These are phyloP conservation scores for Anguilla megastoma DNA, from an alignment of 2,797 vertebrate species.

Conservation along the genomic window DNA sequence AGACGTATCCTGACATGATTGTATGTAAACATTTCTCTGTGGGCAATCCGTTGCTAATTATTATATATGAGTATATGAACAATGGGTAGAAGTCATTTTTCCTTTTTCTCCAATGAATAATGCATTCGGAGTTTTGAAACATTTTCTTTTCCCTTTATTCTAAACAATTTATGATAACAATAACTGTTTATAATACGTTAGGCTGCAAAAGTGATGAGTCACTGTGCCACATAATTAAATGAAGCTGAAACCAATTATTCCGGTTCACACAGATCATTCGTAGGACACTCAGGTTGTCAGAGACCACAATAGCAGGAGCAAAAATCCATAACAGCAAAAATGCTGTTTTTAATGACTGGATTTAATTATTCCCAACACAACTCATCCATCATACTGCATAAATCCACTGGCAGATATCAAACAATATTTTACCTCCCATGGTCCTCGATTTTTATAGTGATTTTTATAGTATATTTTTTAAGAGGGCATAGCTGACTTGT, in stretches of 20 bases:
- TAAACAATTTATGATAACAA: constrained; percentile 2
- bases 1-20: not conserved
- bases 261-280: not conserved
- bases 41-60: constrained; percentile 11
- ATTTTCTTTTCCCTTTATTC: not conserved
- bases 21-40: constrained; percentile 2
- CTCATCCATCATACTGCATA: constrained; percentile 13
- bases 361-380: not conserved
- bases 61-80: constrained; percentile 22
- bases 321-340: constrained; percentile 13
- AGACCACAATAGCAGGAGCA: not conserved
- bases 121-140: not conserved
- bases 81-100: constrained; percentile 19
- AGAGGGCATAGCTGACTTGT: constrained; percentile 3
- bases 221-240: constrained; percentile 12
- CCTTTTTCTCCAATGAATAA: constrained; percentile 1
- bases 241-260: constrained; percentile 11
- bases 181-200: constrained; percentile 6
- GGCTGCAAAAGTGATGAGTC: constrained; percentile 8
- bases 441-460: not conserved
- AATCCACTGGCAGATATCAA: constrained; percentile 7
- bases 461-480: constrained; percentile 9
- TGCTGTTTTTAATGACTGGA: not conserved
- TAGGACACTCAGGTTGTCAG: not conserved
- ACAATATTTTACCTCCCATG: not conserved